Base-by-base conservation (phyloP, 2,113 vertebrate species). In the Triplophysa dalaica region DNA sequence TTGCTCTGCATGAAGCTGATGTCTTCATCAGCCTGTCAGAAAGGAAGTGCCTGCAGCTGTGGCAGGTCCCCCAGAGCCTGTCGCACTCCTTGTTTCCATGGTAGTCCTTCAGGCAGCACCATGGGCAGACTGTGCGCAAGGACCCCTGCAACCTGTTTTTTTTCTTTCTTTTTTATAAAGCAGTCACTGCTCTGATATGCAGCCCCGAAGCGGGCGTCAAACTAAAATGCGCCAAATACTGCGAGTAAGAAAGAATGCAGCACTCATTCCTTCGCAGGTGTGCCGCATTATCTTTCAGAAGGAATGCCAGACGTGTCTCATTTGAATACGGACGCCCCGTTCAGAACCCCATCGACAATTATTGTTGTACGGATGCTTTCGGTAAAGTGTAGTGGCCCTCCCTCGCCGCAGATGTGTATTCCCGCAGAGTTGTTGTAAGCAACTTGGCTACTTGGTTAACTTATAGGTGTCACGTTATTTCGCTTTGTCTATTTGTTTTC, bases 11-110 rank as follows among this genome's bases (percentile, higher is more conserved):
- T 91, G 91, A 87, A 89, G 89, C 89, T 92, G 93, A 94, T 93
- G 92, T 94, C 93, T 94, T 93, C 91, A 94, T 94, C 92, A 89
- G 90, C 79, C 91, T 93, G 93, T 94, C 93, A 93, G 85, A 91
- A 88, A 88, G 90, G 89, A 91, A 91, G 89, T 81, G 92, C 93
- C 93, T 89, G 91, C 91, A 93, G 91, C 92, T 91, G 91, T 90
- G 89, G 91, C 87, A 85, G 89, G 88, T 91, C 91, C 91, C 93
- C 89, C 90, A 87, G 92, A 93, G 91, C 91, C 91, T 91, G 91
- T 93, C 91, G 92, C 90, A 90, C 91, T 91, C 86, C 93, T 91
- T 90, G 92, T 94, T 94, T 94, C 93, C 93, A 94, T 94, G 93
- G 93, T 91, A 93, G 89, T 93, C 92, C 93, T 94, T 93, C 92